Base-by-base conservation (phyloP, 2,113 vertebrate species). In the Gorsachius goisagi region DNA sequence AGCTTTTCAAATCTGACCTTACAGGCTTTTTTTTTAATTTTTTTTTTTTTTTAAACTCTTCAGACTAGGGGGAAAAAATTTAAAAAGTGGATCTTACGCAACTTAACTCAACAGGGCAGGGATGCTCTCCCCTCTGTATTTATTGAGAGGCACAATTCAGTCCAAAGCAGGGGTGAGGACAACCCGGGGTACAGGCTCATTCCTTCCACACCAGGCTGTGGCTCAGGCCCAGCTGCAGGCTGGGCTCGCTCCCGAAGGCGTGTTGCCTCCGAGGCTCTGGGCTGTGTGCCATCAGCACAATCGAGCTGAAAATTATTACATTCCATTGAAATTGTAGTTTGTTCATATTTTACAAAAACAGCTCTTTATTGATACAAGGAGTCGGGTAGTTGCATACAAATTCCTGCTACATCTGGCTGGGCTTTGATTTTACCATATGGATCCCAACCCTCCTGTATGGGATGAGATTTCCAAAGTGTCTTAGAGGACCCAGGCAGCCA, bases 321-420 rank as follows among this genome's bases (percentile, higher is more conserved):
- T 87, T 91, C 88, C 91, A 74, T 2, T 26, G 58, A 67, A 86
- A 94, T 10, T 89, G 88, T 49, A 83, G 78, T 77, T 94, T 86
- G 85, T 73, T 84, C 64, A 0, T 81, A 64, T 84, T 95, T 89
- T 72, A 87, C 87, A 82, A 77, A 92, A 90, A 68, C 86, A 89
- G 71, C 79, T 49, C 73, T 44, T 77, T 84, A 94, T 64, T 84
- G 88, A 72, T 77, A 90, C 64, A 95, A 89, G 72, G 72, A 93
- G 76, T 56, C 1, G 2, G 47, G 75, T 30, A 93, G 90, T 41
- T 86, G 88, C 64, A 15, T 13, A 84, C 39, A 58, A 92, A 85
- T 90, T 89, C 95, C 66, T 68, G 73, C 66, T 85, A 22, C 80
- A 75, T 91, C 88, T 93, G 74, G 30, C 69, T 9, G 0, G 64